These are phyloP conservation scores for Cromileptes altivelis DNA, from an alignment of 2,113 vertebrate genomes.

Conservation along the genomic window DNA sequence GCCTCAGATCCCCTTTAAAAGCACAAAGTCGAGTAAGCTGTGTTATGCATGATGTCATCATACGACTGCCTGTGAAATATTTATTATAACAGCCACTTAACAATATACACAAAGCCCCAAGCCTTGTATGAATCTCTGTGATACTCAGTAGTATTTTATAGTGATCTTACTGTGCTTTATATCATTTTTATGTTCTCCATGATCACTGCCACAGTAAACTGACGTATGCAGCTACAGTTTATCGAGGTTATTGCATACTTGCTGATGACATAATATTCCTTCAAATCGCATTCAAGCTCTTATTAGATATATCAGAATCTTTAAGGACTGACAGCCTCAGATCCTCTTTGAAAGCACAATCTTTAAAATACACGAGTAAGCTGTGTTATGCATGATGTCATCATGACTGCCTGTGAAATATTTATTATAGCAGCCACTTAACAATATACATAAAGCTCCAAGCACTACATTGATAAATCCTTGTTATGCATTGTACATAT, in stretches of 20 bases:
- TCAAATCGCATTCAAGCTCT: too few relatives aligned
- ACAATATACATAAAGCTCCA: background rate
- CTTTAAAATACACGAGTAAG: background rate
- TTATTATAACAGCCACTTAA: background rate
- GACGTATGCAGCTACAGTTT: background rate
- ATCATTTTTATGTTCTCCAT: background rate
- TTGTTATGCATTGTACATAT: background rate
- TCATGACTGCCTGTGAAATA: background rate
- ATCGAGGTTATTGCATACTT: background rate
- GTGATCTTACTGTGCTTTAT: background rate
- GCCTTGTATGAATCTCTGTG: background rate
- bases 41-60: background rate
- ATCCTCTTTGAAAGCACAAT: background rate
- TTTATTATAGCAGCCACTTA: background rate
- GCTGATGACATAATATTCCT: background rate
- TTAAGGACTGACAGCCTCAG: background rate
- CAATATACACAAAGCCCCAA: background rate
- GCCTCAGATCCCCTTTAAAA: background rate
- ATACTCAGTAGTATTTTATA: too few relatives aligned
- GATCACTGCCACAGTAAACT: background rate
- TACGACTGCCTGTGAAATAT: background rate
- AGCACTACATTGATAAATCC: background rate
- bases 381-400: background rate
- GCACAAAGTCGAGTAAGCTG: too few relatives aligned
- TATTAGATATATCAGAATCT: background rate